Percentiles rank a stretch among this genome's conserved stretches.
phyloP scores from a whole-genome alignment of 2,888 invertebrate genomes.

The Helleia helle region DNA sequence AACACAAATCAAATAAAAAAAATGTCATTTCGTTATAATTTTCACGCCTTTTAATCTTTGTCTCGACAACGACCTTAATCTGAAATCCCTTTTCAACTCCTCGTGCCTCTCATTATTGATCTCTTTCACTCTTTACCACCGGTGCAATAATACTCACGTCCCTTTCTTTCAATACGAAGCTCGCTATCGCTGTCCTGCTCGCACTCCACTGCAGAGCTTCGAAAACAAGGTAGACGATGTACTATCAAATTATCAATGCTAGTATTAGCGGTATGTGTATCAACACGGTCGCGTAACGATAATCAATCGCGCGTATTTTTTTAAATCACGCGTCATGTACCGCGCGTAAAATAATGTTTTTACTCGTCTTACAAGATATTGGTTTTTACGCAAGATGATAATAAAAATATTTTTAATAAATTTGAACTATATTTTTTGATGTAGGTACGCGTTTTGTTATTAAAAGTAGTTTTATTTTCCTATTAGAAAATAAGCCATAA shows the following conservation, averaged over 20 bases:
- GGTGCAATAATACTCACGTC: constrained; percentile 62
- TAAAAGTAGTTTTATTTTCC: too few relatives aligned
- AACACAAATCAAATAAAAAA: neutral
- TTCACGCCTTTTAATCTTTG: constrained; percentile 55
- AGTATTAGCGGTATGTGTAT: constrained; percentile 52
- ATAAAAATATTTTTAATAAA: too few relatives aligned
- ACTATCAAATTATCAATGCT: constrained; percentile 50
- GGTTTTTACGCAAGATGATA: too few relatives aligned
- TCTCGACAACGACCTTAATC: constrained; percentile 72
- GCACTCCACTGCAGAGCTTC: constrained; percentile 70
- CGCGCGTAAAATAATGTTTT: too few relatives aligned
- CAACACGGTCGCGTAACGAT: constrained; percentile 24
- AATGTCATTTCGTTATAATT: constrained; percentile 25
- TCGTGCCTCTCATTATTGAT: constrained; percentile 74
- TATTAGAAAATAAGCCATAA: too few relatives aligned
- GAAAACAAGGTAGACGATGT: constrained; percentile 62
- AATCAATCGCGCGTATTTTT: constrained; percentile 7
- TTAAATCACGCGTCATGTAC: neutral
- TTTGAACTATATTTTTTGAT: too few relatives aligned
- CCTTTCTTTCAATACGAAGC: constrained; percentile 29
- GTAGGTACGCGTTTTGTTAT: too few relatives aligned
- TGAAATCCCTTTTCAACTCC: constrained; percentile 75
- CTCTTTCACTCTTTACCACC: constrained; percentile 75
- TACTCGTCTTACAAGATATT: too few relatives aligned
- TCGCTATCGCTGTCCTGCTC: constrained; percentile 37